A percentile compares a stretch with the other conserved stretches of the same genome.
Evolutionary conservation across 2,113 vertebrate genomes (phyloP).

Genomic region (Ochotona curzoniae): DNA sequence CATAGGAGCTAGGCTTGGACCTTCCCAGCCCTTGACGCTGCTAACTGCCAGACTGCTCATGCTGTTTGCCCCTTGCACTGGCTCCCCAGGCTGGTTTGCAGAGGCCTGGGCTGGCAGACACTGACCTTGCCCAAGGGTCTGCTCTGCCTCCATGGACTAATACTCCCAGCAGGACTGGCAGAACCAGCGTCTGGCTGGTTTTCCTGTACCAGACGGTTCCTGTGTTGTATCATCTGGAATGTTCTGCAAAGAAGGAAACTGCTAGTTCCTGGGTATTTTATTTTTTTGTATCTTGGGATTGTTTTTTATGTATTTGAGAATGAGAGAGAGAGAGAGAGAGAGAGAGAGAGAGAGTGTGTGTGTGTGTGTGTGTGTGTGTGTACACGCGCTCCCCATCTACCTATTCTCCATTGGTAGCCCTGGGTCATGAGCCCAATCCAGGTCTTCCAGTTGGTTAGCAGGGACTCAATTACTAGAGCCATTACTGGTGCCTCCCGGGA

Average conservation of each 20-base stretch:
- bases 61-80: not conserved
- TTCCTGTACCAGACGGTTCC: not conserved
- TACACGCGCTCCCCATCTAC: too few species aligned
- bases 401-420: too few species aligned
- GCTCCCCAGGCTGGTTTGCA: not conserved
- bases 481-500: too few species aligned
- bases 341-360: too few species aligned
- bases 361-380: too few species aligned
- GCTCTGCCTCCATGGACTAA: not conserved
- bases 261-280: not conserved
- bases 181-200: not conserved
- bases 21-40: conserved; percentile 36
- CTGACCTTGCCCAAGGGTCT: not conserved
- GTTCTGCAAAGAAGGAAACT: conserved; percentile 30
- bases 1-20: not conserved
- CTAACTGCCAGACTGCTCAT: not conserved
- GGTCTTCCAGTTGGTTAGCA: too few species aligned
- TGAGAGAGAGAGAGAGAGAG: too few species aligned
- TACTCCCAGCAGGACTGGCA: not conserved
- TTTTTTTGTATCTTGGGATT: too few species aligned
- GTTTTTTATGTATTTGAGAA: too few species aligned
- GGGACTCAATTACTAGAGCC: too few species aligned
- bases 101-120: not conserved
- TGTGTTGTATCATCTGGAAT: not conserved
- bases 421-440: too few species aligned